Conservation (phyloP, 2,797 vertebrate genomes). For the Mus minutoides region DNA sequence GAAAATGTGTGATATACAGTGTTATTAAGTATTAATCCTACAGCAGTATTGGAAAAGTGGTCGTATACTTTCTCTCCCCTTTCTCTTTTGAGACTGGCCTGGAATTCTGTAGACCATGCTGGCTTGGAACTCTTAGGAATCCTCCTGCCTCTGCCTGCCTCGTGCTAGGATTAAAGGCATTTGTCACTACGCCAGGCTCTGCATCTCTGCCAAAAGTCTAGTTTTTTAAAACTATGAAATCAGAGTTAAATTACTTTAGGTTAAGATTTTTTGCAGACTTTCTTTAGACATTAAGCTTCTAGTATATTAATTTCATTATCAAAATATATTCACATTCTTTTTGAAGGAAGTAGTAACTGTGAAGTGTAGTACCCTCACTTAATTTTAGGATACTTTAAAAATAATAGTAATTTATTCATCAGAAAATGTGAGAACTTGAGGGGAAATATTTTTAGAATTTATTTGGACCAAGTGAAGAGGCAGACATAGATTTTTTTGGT, state of each 20-base stretch:
- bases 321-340: conserved; percentile 7
- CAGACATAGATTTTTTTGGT: neutral
- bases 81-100: neutral
- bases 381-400: conserved; percentile 43
- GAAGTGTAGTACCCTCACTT: conserved; percentile 40
- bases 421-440: conserved; percentile 50
- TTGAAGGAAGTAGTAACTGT: neutral
- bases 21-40: neutral
- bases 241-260: neutral
- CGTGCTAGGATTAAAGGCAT: neutral
- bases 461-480: conserved; percentile 23
- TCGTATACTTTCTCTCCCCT: too few relatives aligned
- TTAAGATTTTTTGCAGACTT: conserved; percentile 45
- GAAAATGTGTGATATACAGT: neutral
- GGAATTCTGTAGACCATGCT: neutral
- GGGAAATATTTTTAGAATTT: conserved; percentile 55
- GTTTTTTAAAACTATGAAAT: conserved; percentile 38
- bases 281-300: conserved; percentile 44
- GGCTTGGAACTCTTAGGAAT: neutral
- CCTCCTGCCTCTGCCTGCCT: neutral
- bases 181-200: neutral
- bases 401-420: conserved; percentile 25
- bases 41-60: neutral
- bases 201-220: neutral
- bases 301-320: conserved; percentile 16